Percentiles rank a stretch among this genome's conserved stretches.
Evolutionary conservation across 2,113 vertebrate genomes (phyloP).

Genomic region (Peromyscus maniculatus): DNA sequence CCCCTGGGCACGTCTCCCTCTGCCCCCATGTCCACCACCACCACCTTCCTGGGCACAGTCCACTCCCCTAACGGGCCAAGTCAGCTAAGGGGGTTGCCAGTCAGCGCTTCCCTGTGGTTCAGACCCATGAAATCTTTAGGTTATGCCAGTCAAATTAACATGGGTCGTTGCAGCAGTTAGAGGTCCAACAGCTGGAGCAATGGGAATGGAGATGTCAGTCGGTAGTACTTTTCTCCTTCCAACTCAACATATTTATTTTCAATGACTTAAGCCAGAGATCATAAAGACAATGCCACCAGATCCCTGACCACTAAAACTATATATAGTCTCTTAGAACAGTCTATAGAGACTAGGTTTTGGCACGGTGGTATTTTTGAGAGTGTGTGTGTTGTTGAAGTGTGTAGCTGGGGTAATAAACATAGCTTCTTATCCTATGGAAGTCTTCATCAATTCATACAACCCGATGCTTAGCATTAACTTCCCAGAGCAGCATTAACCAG

Average conservation of each 20-base stretch:
- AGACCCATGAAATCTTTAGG: slow-evolving; percentile 3
- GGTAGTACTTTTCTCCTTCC: background rate
- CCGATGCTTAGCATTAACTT: slow-evolving; percentile 6
- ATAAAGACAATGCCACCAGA: background rate
- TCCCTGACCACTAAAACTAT: background rate
- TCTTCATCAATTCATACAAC: background rate
- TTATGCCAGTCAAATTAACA: background rate
- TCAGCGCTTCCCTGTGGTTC: background rate
- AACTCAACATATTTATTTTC: background rate
- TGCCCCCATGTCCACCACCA: background rate
- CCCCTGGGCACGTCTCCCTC: background rate
- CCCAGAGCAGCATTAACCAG: background rate
- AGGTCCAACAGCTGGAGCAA: background rate
- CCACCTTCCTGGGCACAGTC: background rate
- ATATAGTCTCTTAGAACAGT: background rate
- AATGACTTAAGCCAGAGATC: background rate
- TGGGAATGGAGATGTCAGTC: background rate
- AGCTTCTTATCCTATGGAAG: background rate
- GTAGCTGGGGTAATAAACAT: background rate
- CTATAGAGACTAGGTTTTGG: background rate
- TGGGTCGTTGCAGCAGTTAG: background rate
- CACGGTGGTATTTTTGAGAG: background rate
- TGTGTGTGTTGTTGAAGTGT: background rate
- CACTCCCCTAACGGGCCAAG: background rate
- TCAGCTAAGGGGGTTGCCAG: background rate